Conservation (phyloP, 2,113 vertebrate genomes). For the Notechis scutatus region DNA sequence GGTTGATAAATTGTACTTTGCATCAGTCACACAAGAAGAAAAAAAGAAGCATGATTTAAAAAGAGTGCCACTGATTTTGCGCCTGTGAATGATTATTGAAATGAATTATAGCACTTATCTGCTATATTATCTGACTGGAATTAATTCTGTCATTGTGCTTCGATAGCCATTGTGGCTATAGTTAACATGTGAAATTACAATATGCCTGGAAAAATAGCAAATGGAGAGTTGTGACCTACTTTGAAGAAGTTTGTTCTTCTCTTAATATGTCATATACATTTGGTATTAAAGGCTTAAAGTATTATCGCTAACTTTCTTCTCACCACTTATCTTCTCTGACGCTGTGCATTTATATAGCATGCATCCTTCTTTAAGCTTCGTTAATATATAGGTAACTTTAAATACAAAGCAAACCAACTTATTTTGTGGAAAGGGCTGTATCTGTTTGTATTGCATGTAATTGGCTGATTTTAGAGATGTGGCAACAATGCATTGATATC, state of each 20-base stretch:
- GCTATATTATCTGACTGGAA: constrained; percentile 1
- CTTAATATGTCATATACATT: not conserved
- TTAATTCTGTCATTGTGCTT: not conserved
- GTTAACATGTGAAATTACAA: constrained; percentile 14
- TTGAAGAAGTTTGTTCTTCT: not conserved
- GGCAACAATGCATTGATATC: not conserved
- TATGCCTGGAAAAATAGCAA: not conserved
- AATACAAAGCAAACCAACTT: not conserved
- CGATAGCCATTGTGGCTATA: not conserved
- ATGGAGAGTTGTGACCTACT: not conserved
- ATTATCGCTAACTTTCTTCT: not conserved
- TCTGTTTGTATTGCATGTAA: not conserved
- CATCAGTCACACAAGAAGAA: not conserved
- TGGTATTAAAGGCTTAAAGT: not conserved
- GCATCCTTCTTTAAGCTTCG: not conserved
- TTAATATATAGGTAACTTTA: not conserved
- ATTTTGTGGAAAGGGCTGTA: not conserved
- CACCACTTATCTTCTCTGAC: not conserved
- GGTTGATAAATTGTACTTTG: not conserved
- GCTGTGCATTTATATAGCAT: not conserved
- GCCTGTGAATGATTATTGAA: constrained; percentile 7
- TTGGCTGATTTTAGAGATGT: not conserved
- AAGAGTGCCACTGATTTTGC: constrained; percentile 21
- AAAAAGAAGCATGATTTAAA: not conserved
- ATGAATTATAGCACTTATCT: not conserved